Evolutionary conservation across 2,888 invertebrate species (phyloP).

Genomic region (Leptopilina myrica): DNA sequence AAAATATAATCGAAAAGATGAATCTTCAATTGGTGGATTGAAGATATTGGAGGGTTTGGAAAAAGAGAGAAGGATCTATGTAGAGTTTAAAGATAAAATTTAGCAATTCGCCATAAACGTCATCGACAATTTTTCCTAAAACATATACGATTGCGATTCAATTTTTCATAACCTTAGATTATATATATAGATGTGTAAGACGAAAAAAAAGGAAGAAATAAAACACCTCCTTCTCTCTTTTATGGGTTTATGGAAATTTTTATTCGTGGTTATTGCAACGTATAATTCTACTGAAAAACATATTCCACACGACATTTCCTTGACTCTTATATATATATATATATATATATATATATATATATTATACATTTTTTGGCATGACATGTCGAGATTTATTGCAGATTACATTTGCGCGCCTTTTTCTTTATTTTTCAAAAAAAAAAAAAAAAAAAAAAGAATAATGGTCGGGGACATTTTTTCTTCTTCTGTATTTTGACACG

Average conservation of each 20-base stretch:
- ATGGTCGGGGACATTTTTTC: background rate
- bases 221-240: background rate
- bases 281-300: slow-evolving; percentile 31
- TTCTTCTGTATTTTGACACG: slow-evolving; percentile 37
- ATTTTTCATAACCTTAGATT: slow-evolving; percentile 51
- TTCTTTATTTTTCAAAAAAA: background rate
- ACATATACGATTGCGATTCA: slow-evolving; percentile 43
- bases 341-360: no score
- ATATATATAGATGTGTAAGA: no score
- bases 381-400: slow-evolving; percentile 30
- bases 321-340: slow-evolving; percentile 12
- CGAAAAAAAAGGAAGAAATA: no score
- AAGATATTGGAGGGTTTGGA: no score
- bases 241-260: slow-evolving; percentile 49
- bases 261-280: slow-evolving; percentile 49
- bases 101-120: slow-evolving; percentile 37
- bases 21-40: background rate
- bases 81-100: slow-evolving; percentile 7
- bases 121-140: slow-evolving; percentile 38
- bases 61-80: no score
- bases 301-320: slow-evolving; percentile 14
- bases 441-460: background rate
- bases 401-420: slow-evolving; percentile 20
- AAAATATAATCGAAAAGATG: background rate
- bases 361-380: slow-evolving; percentile 11